phyloP scores from a whole-genome alignment of 2,113 vertebrate species.

The Neodon shergylaensis region DNA sequence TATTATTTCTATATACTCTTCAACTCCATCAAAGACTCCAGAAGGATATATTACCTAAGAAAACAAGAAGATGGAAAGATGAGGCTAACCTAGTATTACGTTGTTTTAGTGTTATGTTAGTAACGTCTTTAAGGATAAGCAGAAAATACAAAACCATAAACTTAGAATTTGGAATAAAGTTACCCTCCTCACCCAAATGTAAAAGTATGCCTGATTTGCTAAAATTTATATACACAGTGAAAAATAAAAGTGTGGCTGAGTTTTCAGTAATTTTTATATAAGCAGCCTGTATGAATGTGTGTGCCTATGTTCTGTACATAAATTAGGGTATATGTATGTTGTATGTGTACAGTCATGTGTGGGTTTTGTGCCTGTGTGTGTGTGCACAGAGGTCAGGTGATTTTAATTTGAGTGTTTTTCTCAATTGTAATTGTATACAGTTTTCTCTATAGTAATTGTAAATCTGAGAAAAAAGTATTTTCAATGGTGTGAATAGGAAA shows the following conservation, averaged over 20 bases:
- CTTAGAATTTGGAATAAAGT: background rate
- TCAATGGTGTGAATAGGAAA: no score
- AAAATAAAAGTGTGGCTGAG: background rate
- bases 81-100: background rate
- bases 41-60: no score
- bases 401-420: background rate
- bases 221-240: background rate
- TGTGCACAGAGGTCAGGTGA: background rate
- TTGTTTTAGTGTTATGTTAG: background rate
- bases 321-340: background rate
- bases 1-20: no score
- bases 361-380: background rate
- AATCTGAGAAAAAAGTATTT: no score
- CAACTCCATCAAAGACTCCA: no score
- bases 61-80: background rate
- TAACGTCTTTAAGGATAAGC: background rate
- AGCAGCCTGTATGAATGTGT: background rate
- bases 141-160: background rate
- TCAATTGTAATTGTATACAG: background rate
- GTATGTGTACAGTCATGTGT: background rate
- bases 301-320: background rate
- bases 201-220: background rate
- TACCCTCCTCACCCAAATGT: no score
- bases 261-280: background rate
- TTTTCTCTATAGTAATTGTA: background rate